These are phyloP conservation scores for Syngnathus scovelli DNA, from an alignment of 2,113 vertebrate genomes.

Conservation along the genomic window DNA sequence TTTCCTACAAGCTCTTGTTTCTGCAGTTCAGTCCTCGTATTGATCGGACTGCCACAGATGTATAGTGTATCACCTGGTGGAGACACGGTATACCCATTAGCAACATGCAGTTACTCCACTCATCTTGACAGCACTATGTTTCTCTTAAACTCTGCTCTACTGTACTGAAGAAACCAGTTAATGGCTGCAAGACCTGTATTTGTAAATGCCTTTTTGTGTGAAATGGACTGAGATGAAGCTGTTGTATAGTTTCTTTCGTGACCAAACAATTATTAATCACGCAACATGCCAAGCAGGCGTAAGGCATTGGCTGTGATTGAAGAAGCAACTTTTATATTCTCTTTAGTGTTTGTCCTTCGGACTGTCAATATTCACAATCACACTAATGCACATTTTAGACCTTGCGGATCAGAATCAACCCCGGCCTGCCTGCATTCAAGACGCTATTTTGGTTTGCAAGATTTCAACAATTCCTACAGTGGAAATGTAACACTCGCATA, in stretches of 20 bases:
- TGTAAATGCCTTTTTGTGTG: background rate
- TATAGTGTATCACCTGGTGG: conserved; percentile 44
- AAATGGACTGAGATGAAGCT: background rate
- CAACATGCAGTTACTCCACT: conserved; percentile 14
- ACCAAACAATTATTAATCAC: background rate
- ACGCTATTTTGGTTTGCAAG: too few relatives aligned
- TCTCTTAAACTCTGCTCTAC: conserved; percentile 20
- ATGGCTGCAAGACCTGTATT: background rate
- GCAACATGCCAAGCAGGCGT: background rate
- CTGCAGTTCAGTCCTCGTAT: conserved; percentile 30
- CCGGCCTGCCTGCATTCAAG: too few relatives aligned
- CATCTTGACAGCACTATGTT: conserved; percentile 12
- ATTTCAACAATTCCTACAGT: too few relatives aligned
- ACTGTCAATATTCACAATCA: background rate
- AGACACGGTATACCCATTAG: conserved; percentile 35
- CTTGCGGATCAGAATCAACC: too few relatives aligned
- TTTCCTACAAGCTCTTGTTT: conserved; percentile 9
- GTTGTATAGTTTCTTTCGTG: background rate
- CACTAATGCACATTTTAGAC: background rate
- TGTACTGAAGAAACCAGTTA: background rate
- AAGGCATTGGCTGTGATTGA: background rate
- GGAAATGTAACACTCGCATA: too few relatives aligned
- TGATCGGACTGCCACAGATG: conserved; percentile 46
- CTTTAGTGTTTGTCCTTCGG: background rate
- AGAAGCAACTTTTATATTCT: background rate